Percentiles rank a stretch among this genome's conserved stretches.
Conservation (phyloP, 2,797 vertebrate species). For the Pogonophryne albipinna region DNA sequence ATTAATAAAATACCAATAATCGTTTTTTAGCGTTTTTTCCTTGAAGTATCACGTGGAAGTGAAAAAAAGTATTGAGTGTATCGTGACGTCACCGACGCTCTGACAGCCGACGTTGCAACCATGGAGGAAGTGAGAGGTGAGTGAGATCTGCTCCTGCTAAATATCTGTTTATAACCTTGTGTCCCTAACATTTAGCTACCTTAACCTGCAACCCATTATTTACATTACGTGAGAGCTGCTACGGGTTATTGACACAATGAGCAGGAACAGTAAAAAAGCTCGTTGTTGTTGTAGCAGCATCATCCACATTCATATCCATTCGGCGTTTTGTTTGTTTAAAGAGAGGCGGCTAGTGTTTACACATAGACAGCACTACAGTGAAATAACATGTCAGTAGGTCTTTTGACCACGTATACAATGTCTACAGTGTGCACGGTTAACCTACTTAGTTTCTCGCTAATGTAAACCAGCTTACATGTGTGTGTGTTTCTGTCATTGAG, state of each 20-base stretch:
- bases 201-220: accelerated
- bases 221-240: accelerated
- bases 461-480: conserved; percentile 36
- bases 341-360: neutral
- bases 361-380: neutral
- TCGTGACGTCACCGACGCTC: conserved; percentile 72
- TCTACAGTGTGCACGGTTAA: neutral
- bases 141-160: conserved; percentile 46
- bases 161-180: neutral
- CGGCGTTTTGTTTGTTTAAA: conserved; percentile 34
- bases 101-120: conserved; percentile 62
- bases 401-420: too few species aligned
- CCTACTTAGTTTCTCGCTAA: neutral
- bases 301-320: conserved; percentile 13
- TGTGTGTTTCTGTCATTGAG: conserved; percentile 18
- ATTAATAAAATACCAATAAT: neutral
- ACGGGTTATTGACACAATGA: accelerated
- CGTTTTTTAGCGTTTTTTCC: neutral
- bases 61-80: too few species aligned
- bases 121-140: conserved; percentile 89
- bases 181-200: accelerated
- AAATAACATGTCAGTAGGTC: neutral
- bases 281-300: neutral
- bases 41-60: neutral
- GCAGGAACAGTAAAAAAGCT: too few species aligned